phyloP scores from a whole-genome alignment of 2,888 invertebrate genomes.

The Aleiodes alternator region DNA sequence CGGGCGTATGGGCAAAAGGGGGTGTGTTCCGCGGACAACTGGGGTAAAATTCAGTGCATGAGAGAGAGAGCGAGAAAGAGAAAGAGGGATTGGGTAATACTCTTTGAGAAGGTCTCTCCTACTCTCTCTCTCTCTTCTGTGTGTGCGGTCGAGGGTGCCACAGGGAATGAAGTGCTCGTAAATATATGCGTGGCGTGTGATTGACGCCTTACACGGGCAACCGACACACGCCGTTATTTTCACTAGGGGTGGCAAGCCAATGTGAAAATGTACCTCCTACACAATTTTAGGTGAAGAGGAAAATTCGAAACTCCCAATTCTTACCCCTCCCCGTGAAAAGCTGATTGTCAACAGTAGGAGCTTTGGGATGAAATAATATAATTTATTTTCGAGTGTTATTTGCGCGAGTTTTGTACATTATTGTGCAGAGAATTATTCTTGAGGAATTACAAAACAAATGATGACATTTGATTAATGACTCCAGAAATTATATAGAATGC shows the following conservation, averaged over 20 bases:
- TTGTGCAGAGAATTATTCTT: background rate
- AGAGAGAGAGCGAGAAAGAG: conserved; percentile 6
- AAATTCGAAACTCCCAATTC: background rate
- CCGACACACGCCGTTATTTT: conserved; percentile 61
- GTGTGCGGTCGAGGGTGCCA: conserved; percentile 51
- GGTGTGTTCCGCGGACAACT: conserved; percentile 67
- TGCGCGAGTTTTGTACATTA: background rate
- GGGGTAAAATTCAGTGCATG: conserved; percentile 47
- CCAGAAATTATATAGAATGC: no score
- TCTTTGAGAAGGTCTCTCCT: conserved; percentile 42
- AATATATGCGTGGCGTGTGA: conserved; percentile 75
- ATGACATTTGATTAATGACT: no score
- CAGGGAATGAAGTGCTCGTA: conserved; percentile 66
- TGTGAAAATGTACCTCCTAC: conserved; percentile 27
- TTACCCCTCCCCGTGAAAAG: background rate
- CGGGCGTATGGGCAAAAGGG: conserved; percentile 62
- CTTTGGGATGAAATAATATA: conserved; percentile 8
- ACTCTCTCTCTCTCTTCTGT: conserved; percentile 13
- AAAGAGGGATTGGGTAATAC: conserved; percentile 20
- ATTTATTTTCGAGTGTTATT: background rate
- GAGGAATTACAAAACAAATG: no score
- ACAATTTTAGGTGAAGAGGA: background rate
- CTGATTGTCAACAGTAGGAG: conserved; percentile 5
- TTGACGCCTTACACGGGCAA: conserved; percentile 73
- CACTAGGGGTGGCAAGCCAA: conserved; percentile 45